Percentiles rank a stretch among this genome's conserved stretches.
These are phyloP conservation scores for Cathartes aura DNA, from an alignment of 2,113 vertebrate species.

Conservation along the genomic window DNA sequence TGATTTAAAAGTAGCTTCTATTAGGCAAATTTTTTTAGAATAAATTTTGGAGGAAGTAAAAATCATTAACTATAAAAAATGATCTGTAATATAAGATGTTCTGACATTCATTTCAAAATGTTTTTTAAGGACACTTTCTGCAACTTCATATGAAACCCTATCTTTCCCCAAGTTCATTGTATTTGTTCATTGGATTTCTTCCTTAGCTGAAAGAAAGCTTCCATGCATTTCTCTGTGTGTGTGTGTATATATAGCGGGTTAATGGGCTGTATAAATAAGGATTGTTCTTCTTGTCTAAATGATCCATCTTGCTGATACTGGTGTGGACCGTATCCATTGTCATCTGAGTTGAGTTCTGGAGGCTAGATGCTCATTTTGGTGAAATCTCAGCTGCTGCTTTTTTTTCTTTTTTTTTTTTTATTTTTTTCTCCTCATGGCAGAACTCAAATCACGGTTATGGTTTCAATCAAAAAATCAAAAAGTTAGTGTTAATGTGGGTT, in stretches of 20 bases:
- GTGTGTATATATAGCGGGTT: not conserved
- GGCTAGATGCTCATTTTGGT: not conserved
- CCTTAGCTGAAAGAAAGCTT: not conserved
- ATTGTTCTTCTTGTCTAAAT: not conserved
- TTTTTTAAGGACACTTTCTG: not conserved
- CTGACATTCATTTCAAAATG: not conserved
- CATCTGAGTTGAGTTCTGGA: not conserved
- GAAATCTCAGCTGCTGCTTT: not conserved
- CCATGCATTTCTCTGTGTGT: not conserved
- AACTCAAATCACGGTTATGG: not conserved
- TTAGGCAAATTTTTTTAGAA: not conserved
- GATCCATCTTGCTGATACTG: not conserved
- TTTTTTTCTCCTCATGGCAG: not conserved
- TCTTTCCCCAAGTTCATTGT: not conserved
- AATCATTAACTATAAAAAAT: not conserved
- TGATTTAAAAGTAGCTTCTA: not conserved
- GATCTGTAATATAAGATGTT: not conserved
- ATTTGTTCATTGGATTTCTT: not conserved
- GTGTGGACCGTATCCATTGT: not conserved
- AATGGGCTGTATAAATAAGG: conserved; percentile 19
- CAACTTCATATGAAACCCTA: not conserved
- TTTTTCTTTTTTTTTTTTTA: not conserved
- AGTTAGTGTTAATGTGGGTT: not conserved
- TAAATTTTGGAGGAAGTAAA: not conserved
- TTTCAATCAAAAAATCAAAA: not conserved